Evolutionary conservation across 2,113 vertebrate species (phyloP), one percentile per base, ranked within the genome.

Genomic region (Romanogobio albipinnatus): DNA sequence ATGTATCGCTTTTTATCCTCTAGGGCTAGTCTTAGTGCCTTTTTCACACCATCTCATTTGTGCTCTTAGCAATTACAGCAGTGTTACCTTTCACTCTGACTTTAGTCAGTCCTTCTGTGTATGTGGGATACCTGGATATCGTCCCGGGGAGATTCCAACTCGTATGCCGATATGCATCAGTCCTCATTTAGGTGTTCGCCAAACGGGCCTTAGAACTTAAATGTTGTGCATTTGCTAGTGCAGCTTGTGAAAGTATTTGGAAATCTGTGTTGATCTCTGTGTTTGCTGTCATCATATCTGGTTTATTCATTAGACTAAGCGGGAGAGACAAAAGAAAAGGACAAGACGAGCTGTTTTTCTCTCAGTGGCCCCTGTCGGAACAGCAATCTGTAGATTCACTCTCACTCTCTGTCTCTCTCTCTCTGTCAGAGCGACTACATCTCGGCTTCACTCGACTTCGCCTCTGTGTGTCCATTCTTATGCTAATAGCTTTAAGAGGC

Each of bases 21-120:
- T 93, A 93, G 89, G 90, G 93, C 92, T 92, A 91, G 91, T 88
- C 91, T 89, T 92, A 95, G 94, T 95, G 95, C 95, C 95, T 95
- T 93, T 91, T 90, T 92, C 92, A 89, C 24, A 90, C 87, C 87
- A 86, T 91, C 91, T 91, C 89, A 89, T 86, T 87, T 86, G 79
- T 84, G 83, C 88, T 82, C 80, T 43, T 82, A 71, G 80, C 29
- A 58, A 71, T 68, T 71, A 24, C 66, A 33, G 47, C 80, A 82
- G 80, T 82, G 80, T 82, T 82, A 71, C 43, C 66, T 71, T 70
- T 71, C 80, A 71, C 64, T 71, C 76, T 53, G 51, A 59, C 53
- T 59, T 29, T 77, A 49, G 71, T 75, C 71, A 26, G 0, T 64
- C 39, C 39, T 81, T 81, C 45, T 36, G 9, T 81, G 49, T 43